Evolutionary conservation across 2,113 vertebrate genomes (phyloP), one percentile per base, ranked within the genome.

Genomic region (Rhombomys opimus): DNA sequence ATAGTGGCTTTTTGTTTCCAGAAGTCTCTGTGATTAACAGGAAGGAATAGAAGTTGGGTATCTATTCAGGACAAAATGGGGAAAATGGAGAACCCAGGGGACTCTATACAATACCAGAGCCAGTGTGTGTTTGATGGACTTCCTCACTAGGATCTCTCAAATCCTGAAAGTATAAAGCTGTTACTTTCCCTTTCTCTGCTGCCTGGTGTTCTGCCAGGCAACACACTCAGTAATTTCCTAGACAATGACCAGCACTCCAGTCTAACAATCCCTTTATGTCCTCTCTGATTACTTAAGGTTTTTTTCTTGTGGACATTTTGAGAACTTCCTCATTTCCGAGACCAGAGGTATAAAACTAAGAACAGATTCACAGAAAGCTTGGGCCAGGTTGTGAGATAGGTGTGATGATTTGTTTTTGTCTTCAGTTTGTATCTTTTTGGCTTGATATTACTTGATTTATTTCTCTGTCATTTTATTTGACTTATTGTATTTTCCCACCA

Each of bases 361-460:
- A 87, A 38, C 11, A 88, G 8, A 92, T 30, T 82, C 57, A 93
- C 91, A 46, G n/a, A 77, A 77, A 77, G 38, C n/a, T 65, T 80
- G 89, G 30, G 12, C 23, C 57, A 93, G 38, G 12, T 73, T 68
- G 7, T 84, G 70, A 72, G 70, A 38, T 7, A 90, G 30, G 9
- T 50, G 15, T 77, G 23, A 57, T 81, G 61, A 27, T 38, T 93
- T 50, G 59, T 67, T 90, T 75, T 86, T 87, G 5, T 41, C 20
- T 25, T 85, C 18, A 80, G 95, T 95, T 93, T 75, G 38, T 80
- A 27, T 95, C 27, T 92, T 73, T 94, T 46, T 89, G 13, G n/a
- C 30, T 72, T 93, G 72, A 50, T 89, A 7, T 46, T 93, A 32
- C 18, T 25, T 67, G 59, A 72, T 77, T 88, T 76, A 2, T 20